Percentiles rank a stretch among this genome's conserved stretches.
phyloP scores from a whole-genome alignment of 2,797 vertebrate species.

The Acrossocheilus wenchowensis region DNA sequence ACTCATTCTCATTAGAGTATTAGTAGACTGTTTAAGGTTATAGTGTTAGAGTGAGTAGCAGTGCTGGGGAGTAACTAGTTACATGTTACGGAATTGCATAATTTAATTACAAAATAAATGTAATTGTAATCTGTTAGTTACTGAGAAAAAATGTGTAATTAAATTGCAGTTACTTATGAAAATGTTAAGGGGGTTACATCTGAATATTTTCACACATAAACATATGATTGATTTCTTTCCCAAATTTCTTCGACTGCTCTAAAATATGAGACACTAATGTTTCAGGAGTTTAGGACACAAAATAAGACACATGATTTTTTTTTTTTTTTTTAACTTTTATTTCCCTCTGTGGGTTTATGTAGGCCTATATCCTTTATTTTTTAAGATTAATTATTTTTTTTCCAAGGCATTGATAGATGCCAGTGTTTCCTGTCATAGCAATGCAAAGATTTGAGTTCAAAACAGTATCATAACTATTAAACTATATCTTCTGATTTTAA shows the following conservation, averaged over 20 bases:
- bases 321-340: neutral
- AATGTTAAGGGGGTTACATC: too few relatives aligned
- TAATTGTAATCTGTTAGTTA: too few relatives aligned
- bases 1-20: neutral
- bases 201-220: too few relatives aligned
- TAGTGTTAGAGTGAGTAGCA: neutral
- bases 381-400: neutral
- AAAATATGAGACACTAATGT: too few relatives aligned
- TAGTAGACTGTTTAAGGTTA: neutral
- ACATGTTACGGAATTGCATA: neutral
- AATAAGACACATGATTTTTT: neutral
- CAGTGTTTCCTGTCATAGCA: neutral
- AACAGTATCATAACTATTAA: neutral
- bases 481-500: neutral
- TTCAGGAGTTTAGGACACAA: neutral
- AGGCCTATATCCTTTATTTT: neutral
- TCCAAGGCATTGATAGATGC: neutral
- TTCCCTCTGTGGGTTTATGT: too few relatives aligned
- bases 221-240: too few relatives aligned
- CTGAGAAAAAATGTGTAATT: too few relatives aligned
- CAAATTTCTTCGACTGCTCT: too few relatives aligned
- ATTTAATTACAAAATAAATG: too few relatives aligned
- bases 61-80: neutral
- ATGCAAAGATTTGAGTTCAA: neutral
- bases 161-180: too few relatives aligned